Conservation (phyloP, 2,113 vertebrate genomes). For the Desmodus rotundus region DNA sequence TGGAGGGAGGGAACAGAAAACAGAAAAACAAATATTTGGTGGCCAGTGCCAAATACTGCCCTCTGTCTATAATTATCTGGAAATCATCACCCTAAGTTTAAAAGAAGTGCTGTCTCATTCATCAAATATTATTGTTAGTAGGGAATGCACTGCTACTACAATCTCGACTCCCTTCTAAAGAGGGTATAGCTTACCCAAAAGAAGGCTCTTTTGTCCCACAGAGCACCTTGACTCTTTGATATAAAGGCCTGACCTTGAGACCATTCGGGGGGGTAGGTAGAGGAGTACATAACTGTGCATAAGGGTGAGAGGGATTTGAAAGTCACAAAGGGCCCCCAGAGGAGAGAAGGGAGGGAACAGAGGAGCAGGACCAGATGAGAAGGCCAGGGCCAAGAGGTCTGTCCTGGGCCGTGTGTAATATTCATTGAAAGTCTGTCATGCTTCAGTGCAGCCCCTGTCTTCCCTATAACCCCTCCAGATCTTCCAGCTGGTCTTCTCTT, state of each 20-base stretch:
- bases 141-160: accelerated
- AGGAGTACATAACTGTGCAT: accelerated
- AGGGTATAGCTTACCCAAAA: no score
- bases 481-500: neutral
- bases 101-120: accelerated
- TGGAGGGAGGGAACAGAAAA: neutral
- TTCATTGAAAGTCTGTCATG: neutral
- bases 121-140: accelerated
- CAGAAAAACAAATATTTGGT: neutral
- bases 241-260: neutral
- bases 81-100: accelerated
- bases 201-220: no score
- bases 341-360: accelerated
- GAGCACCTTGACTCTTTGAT: accelerated
- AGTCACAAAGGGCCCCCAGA: accelerated
- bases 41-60: neutral
- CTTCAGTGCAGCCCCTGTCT: accelerated
- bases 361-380: neutral
- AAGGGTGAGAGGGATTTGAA: no score
- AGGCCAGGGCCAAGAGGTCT: neutral
- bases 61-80: accelerated
- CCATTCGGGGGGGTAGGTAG: accelerated
- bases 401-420: neutral
- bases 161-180: neutral
- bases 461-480: no score